Base-by-base conservation (phyloP, 2,888 invertebrate species). In the Drosophila macrospina region DNA sequence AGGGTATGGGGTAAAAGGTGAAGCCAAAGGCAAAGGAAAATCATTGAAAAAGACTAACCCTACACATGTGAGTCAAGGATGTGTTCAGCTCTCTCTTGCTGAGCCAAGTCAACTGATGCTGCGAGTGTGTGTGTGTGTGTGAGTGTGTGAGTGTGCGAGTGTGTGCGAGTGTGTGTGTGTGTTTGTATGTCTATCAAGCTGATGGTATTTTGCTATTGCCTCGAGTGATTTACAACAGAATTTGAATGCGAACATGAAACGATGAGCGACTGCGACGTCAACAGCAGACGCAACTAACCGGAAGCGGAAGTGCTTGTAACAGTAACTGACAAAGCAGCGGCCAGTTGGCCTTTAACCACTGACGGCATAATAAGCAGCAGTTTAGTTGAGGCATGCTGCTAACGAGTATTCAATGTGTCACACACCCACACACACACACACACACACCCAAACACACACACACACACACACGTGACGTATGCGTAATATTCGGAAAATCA, bases 51-150 rank as follows among this genome's bases (percentile, higher is more conserved):
- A 55, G 57, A 62, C 61, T 63, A 64, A 57, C 60, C 56, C 52
- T 16, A 54, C 70, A 66, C 63, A 74, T 61, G 56, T 64, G 67
- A 72, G 37, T 64, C 68, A 63, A 73, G 60, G 73, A 56, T 73
- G 24, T 52, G 52, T 16, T 34, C 51, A 63, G 42, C 44, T 42
- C 41, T 42, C 41, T 24, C 10, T 6, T 47, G 41, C 42, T 68
- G 39, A 57, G 57, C 57, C 52, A 11, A 56, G 50, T 65, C 51
- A 57, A 48, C 32, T 63, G 51, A 39, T 28, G 15, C 32, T 20
- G 20, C 20, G 28, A 1, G 0, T 15, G 44, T 39, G 10, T 5
- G 39, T 30, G 2, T 20, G 20, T 28, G 34, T 24, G 28, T 24
- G 39, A 24, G 2, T 20, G 20, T 28, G 34, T 24, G 28, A 16